A percentile compares a stretch with the other conserved stretches of the same genome.
Evolutionary conservation across 2,888 invertebrate genomes (phyloP).

Genomic region (Belgica antarctica): DNA sequence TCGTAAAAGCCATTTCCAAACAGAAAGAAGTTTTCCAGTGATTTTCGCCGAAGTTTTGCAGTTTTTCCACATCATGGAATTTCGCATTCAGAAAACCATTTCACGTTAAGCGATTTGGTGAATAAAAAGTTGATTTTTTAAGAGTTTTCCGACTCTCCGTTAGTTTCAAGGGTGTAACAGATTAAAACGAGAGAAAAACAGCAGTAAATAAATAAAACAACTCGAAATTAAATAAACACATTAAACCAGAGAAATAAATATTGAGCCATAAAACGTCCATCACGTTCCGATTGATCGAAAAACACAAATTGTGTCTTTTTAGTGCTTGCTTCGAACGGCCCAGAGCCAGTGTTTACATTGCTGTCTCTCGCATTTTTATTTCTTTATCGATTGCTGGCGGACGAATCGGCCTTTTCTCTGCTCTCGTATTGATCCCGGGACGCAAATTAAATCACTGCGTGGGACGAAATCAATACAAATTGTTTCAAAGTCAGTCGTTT

Average conservation of each 20-base stretch:
- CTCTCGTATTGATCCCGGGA: too few relatives aligned
- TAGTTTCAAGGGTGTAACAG: neutral
- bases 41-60: neutral
- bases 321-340: neutral
- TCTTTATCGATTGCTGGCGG: neutral
- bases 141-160: neutral
- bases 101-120: neutral
- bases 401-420: too few relatives aligned
- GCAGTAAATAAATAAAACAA: slow-evolving; percentile 34
- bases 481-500: too few relatives aligned
- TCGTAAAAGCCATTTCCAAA: too few relatives aligned
- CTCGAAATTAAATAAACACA: slow-evolving; percentile 38
- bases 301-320: slow-evolving; percentile 31
- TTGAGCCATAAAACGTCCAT: slow-evolving; percentile 38
- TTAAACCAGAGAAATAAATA: slow-evolving; percentile 33
- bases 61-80: neutral
- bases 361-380: neutral
- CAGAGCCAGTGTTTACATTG: too few relatives aligned
- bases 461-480: too few relatives aligned
- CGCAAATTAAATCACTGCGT: too few relatives aligned
- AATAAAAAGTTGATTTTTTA: neutral
- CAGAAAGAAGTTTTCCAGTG: neutral
- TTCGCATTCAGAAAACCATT: neutral
- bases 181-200: too few relatives aligned
- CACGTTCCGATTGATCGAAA: slow-evolving; percentile 32